Evolutionary conservation across 2,113 vertebrate genomes (phyloP).

Genomic region (Xenopus borealis): DNA sequence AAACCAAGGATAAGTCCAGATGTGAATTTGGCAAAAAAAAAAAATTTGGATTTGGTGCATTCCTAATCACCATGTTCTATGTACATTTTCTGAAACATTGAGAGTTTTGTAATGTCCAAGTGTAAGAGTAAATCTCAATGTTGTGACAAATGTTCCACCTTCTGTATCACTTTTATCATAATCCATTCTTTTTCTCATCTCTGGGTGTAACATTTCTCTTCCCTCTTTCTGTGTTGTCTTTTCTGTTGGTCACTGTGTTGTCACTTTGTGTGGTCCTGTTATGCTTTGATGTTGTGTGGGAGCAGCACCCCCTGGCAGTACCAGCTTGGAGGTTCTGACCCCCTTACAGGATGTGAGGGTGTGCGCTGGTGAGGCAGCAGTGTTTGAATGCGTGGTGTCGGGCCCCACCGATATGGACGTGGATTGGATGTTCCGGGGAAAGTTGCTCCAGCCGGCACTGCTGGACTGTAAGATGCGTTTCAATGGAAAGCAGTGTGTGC

Average conservation of each 20-base stretch:
- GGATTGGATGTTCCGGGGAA: conserved; percentile 91
- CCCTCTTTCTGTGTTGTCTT: conserved; percentile 40
- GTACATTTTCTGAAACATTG: conserved; percentile 2
- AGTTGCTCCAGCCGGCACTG: conserved; percentile 91
- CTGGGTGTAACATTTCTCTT: conserved; percentile 38
- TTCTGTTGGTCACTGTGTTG: conserved; percentile 16
- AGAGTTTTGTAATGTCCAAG: conserved; percentile 5
- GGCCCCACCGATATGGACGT: conserved; percentile 92
- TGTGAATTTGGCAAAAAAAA: no score
- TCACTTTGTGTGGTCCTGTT: conserved; percentile 13
- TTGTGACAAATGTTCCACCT: conserved; percentile 4
- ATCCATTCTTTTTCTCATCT: conserved; percentile 5
- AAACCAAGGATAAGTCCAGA: no score
- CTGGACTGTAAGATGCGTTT: conserved; percentile 99
- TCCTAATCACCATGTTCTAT: neutral
- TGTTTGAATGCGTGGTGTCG: conserved; percentile 90
- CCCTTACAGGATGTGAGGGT: conserved; percentile 87
- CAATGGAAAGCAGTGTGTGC: conserved; percentile 86
- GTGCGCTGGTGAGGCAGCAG: conserved; percentile 86
- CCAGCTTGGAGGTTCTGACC: conserved; percentile 80
- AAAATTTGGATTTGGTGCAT: no score
- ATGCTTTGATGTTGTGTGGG: conserved; percentile 14
- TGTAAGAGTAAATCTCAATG: conserved; percentile 19
- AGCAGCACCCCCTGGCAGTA: conserved; percentile 77
- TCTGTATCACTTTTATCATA: neutral